Base-by-base conservation (phyloP, 2,888 invertebrate species). In the Amaurobius ferox region DNA sequence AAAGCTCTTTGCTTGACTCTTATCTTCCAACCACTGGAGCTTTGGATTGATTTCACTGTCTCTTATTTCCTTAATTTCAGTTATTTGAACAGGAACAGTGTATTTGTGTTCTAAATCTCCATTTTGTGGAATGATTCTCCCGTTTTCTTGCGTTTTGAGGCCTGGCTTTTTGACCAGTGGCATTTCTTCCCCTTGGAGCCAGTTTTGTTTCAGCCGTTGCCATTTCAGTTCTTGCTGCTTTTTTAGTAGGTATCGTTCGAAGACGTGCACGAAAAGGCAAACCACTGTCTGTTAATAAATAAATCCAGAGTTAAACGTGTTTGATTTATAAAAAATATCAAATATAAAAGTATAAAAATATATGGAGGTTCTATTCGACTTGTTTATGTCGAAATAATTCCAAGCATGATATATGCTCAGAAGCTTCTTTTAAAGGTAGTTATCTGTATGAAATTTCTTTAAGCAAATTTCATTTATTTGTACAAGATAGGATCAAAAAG, bases 111-210 rank as follows among this genome's bases (percentile, higher is more conserved):
- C 62, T 2, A 66, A 16, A 5, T 48, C 28, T 9, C 68, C 80
- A 11, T 74, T 80, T 29, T 83, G 71, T 0, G 77, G 6, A 29
- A 26, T 9, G 9, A 77, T 83, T 29, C 66, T 40, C 2, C 77
- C 83, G 66, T 77, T 83, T 0, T 77, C 83, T 23, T 71, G 77
- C 1, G 72, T 66, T 29, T 72, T 83, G 39, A 61, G 28, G 13
- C 30, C 11, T 26, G 61, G 64, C 32, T 83, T 83, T 19, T 39
- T 83, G 13, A 83, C 30, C 1, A 83, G 66, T 0, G 83, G 83
- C 83, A 83, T 71, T 32, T 83, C 83, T 48, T 83, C 83, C 0
- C 83, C 77, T 32, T 76, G 74, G 9, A 81, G 26, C n/a, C 77
- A 48, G 23, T 83, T 83, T 64, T 83, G 83, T 29, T 77, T 77